Evolutionary conservation across 2,113 vertebrate genomes (phyloP), one percentile per base, ranked within the genome.

Genomic region (Syngnathoides biaculeatus): DNA sequence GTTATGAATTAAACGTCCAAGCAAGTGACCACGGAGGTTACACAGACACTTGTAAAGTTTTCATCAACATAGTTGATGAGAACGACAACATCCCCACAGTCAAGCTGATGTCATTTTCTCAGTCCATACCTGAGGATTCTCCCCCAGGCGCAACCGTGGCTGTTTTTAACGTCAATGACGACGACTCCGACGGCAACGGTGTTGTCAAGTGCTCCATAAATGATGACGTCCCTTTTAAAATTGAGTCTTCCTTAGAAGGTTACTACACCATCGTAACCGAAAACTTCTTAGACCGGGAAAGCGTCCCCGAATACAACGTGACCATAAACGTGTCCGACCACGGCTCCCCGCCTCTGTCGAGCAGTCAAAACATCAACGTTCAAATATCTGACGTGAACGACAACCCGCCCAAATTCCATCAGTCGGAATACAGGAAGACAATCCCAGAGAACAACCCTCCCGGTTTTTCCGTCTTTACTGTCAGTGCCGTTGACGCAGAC

Each of bases 81-180:
- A 92, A 92, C 68, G 91, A 92, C 58, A 92, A 92, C 43, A 8
- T 72, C 0, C 90, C 91, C 3, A 65, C 64, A 7, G 85, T 92
- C 55, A 74, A 87, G n/a, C 55, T 92, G 0, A 91, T 88, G 81
- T 92, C 91, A 10, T 86, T 90, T 70, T 89, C 85, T 8, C 89
- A 80, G 38, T 72, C 72, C 0, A 69, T 92, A 40, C 55, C 85
- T 0, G 90, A 92, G 64, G 80, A 90, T 75, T 78, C 89, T 2
- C 79, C 84, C 4, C 60, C 79, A 8, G 90, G 87, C 39, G 90
- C 91, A 38, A 87, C 85, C 7, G 67, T 90, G 64, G 90, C 88
- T 56, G 80, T 92, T 10, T 63, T 92, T 65, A 91, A 88, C 12
- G 75, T 89, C 1, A 71, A 88, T 43, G 91, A 92, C 1, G 78